Conservation (phyloP, 30 jellyfish, hydroid and myxozoan species). For the Rhopilema esculentum region DNA sequence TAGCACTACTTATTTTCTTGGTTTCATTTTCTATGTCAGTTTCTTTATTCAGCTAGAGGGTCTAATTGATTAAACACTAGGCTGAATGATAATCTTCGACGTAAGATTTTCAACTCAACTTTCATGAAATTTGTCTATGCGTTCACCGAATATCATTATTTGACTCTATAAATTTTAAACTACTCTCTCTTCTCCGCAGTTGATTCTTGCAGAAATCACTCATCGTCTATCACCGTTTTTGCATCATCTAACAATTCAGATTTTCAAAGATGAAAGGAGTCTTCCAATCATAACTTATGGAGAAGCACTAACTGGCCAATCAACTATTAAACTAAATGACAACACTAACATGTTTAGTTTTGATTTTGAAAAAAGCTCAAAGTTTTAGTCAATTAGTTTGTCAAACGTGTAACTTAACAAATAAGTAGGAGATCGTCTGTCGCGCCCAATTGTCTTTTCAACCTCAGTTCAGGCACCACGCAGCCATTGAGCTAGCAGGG, state of each 20-base stretch:
- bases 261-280: constrained; percentile 79
- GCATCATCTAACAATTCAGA: constrained; percentile 79
- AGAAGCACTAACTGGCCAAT: constrained; percentile 33
- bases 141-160: too few species aligned
- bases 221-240: constrained; percentile 76
- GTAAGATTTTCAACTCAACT: too few species aligned
- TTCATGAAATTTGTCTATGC: too few species aligned
- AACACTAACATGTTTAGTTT: constrained; percentile 26
- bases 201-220: constrained; percentile 76
- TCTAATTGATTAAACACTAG: too few species aligned
- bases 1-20: too few species aligned
- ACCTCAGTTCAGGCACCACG: too few species aligned
- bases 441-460: too few species aligned
- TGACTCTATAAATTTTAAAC: not conserved
- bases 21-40: not conserved
- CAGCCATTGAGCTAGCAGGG: too few species aligned
- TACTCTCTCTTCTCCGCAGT: constrained; percentile 22
- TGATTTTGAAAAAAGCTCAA: constrained; percentile 28
- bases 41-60: not conserved
- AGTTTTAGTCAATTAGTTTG: not conserved
- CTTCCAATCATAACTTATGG: constrained; percentile 54
- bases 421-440: not conserved
- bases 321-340: constrained; percentile 4
- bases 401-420: not conserved
- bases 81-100: too few species aligned